A percentile compares a stretch with the other conserved stretches of the same genome.
These are phyloP conservation scores for Styela plicata DNA, from an alignment of 23 tunicate genomes.

Conservation along the genomic window DNA sequence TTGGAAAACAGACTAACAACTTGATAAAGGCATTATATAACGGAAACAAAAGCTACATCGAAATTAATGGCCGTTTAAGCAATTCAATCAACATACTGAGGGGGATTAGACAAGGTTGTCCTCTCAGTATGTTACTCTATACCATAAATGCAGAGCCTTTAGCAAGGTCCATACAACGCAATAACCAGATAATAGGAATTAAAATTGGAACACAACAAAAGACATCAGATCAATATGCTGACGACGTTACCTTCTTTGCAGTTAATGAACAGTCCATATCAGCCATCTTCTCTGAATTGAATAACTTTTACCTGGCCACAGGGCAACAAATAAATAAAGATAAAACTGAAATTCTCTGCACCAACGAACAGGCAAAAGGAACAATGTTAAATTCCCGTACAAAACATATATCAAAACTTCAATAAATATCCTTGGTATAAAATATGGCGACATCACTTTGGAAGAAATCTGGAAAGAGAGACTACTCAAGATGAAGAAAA, in stretches of 20 bases:
- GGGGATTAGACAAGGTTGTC: no score
- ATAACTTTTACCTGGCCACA: not conserved
- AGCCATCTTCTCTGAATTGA: not conserved
- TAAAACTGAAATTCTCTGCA: not conserved
- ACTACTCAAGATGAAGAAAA: not conserved
- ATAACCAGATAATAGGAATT: no score
- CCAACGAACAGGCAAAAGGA: not conserved
- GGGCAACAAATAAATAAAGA: not conserved
- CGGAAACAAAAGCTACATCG: no score
- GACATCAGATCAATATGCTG: not conserved
- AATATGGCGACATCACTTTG: not conserved
- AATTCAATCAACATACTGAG: no score
- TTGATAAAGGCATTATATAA: no score
- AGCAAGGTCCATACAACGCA: no score
- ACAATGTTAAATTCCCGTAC: not conserved
- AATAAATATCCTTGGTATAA: not conserved
- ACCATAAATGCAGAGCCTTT: no score
- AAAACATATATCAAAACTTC: not conserved
- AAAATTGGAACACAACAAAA: no score
- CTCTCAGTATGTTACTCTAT: no score
- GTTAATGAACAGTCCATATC: not conserved
- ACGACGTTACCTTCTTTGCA: not conserved
- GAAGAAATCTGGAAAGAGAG: not conserved
- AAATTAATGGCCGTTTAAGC: no score
- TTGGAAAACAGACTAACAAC: no score